Evolutionary conservation across 2,113 vertebrate genomes (phyloP).

Genomic region (Gallinago paraguaiae): DNA sequence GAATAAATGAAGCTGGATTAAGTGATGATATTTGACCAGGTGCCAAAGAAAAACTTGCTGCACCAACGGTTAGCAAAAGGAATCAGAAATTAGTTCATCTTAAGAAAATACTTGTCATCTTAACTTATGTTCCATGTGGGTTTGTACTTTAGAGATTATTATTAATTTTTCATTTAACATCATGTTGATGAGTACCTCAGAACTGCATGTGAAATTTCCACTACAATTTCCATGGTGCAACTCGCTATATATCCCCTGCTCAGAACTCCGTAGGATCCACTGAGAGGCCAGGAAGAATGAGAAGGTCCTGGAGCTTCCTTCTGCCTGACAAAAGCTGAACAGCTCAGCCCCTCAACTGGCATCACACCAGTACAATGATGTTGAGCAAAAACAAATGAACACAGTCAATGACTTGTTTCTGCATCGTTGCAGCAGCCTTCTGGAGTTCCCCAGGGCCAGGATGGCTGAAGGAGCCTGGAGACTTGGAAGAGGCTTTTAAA

Average conservation of each 20-base stretch:
- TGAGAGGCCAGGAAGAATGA: not conserved
- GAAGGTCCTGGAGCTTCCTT: not conserved
- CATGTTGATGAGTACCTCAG: not conserved
- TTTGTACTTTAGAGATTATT: not conserved
- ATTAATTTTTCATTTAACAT: not conserved
- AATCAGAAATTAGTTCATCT: not conserved
- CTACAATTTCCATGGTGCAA: not conserved
- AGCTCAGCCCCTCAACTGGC: not conserved
- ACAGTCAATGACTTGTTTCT: not conserved
- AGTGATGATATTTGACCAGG: not conserved
- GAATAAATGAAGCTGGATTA: not conserved
- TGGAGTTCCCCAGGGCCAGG: not conserved
- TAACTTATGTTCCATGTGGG: not conserved
- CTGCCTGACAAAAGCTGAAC: not conserved
- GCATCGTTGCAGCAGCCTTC: not conserved
- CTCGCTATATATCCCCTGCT: not conserved
- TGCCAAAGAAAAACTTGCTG: not conserved
- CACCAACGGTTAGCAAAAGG: not conserved
- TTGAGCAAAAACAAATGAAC: not conserved
- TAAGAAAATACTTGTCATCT: not conserved
- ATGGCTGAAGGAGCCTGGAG: not conserved
- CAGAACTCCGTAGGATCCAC: not conserved
- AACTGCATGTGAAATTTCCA: not conserved
- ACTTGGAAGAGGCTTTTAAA: not conserved
- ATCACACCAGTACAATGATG: rapidly evolving